These are phyloP conservation scores for Tachina grossa DNA, from an alignment of 2,888 invertebrate genomes.

Conservation along the genomic window DNA sequence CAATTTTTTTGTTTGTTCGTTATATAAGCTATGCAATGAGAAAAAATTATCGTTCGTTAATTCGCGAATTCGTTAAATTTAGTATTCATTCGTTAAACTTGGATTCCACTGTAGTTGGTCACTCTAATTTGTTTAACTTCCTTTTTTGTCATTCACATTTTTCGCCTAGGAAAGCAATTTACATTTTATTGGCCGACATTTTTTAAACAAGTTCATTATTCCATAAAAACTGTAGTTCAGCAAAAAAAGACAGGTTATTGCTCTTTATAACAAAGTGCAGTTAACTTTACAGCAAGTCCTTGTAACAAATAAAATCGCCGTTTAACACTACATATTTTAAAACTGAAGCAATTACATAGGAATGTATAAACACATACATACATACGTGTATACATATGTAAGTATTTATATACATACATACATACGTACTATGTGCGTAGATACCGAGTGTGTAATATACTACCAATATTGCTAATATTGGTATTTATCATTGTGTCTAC, in stretches of 20 bases:
- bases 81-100: not conserved
- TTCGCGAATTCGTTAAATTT: not conserved
- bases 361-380: not conserved
- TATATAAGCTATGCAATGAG: not conserved
- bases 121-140: slow-evolving; percentile 29
- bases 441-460: not conserved
- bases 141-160: slow-evolving; percentile 26
- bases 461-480: slow-evolving; percentile 26
- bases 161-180: slow-evolving; percentile 49
- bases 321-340: not conserved
- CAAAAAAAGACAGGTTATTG: slow-evolving; percentile 53
- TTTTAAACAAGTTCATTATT: slow-evolving; percentile 61
- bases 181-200: slow-evolving; percentile 38
- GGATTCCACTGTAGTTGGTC: slow-evolving; percentile 15
- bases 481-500: slow-evolving; percentile 12
- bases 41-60: not conserved
- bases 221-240: slow-evolving; percentile 42
- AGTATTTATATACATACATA: too few species aligned
- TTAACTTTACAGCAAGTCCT: slow-evolving; percentile 44
- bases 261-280: slow-evolving; percentile 20
- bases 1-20: not conserved
- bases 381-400: too few species aligned
- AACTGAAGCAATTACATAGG: not conserved
- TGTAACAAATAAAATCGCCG: slow-evolving; percentile 37
- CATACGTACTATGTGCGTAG: too few species aligned